Evolutionary conservation across 30 jellyfish, hydroid and myxozoan species (phyloP), one percentile per base, ranked within the genome.

Genomic region (Aurelia coerulea): DNA sequence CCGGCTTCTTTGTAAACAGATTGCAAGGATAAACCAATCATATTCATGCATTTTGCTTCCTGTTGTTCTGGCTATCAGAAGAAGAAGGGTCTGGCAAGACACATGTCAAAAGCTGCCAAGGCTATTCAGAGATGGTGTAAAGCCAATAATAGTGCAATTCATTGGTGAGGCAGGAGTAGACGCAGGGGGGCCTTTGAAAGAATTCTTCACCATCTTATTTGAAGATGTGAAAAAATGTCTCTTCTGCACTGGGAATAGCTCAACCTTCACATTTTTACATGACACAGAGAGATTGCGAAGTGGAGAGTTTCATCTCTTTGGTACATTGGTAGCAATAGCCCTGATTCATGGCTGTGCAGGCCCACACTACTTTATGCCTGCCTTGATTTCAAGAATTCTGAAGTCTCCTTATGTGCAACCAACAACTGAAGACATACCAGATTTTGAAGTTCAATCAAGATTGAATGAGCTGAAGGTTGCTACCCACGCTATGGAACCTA

Each of bases 61-160:
- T n/a, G 65, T 53, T 53, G 16, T 16, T 16, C 16, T 53, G 65
- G 59, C 80, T 68, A 35, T 68, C 41, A 33, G 80, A 15, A 19
- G 80, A 68, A 68, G 80, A 68, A 68, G 34, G 60, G 41, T 68
- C 23, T 68, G 80, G 80, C 80, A 15, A 12, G 80, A 68, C 41
- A 68, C 80, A 17, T 19, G 12, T 41, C 13, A 35, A 41, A 68
- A 68, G 59, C 59, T 68, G 33, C 16, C 33, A 41, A 33, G 80
- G 23, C 59, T 68, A 18, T 68, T 35, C 34, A 41, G 53, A 35
- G 80, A 35, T 34, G 80, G 80, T 54, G 80, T 68, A 17, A 68
- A 68, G 41, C 80, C 80, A 18, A 17, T 68, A 15, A 68, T 7
- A 10, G 80, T 68, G 59, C 80, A 68, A 58, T 23, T 23, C 29